Conservation (phyloP, 2,797 vertebrate genomes). For the Spheniscus humboldti region DNA sequence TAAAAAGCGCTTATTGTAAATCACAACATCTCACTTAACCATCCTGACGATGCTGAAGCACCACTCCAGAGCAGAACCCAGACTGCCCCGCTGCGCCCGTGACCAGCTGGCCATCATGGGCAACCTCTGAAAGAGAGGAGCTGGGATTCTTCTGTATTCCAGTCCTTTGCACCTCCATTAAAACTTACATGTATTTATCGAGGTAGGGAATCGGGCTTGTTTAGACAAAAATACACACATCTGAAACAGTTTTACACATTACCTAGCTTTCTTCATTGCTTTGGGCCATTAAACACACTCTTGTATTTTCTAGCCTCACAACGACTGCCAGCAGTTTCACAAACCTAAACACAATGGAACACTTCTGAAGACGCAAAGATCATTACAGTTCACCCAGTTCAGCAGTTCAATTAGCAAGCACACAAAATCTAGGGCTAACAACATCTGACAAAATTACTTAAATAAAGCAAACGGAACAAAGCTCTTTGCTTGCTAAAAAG, state of each 20-base stretch:
- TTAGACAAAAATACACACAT: neutral
- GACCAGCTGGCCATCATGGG: fast-evolving
- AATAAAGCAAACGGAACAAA: neutral
- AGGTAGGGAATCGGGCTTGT: neutral
- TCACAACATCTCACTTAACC: neutral
- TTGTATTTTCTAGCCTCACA: neutral
- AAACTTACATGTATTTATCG: fast-evolving
- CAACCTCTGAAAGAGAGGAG: neutral
- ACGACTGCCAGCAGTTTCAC: neutral
- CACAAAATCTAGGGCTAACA: neutral
- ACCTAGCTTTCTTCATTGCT: neutral
- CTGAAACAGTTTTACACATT: neutral
- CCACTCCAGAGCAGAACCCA: neutral
- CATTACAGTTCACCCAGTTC: neutral
- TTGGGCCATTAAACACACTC: neutral
- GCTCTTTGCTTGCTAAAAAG: neutral
- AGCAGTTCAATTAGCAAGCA: neutral
- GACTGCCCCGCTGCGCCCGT: neutral
- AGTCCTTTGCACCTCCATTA: neutral
- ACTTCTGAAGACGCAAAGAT: neutral
- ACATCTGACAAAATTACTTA: neutral
- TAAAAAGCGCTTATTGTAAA: neutral
- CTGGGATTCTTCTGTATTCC: neutral
- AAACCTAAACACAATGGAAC: neutral
- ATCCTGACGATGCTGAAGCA: neutral